Base-by-base conservation (phyloP, 2,888 invertebrate genomes). In the Chrysomela aeneicollis region DNA sequence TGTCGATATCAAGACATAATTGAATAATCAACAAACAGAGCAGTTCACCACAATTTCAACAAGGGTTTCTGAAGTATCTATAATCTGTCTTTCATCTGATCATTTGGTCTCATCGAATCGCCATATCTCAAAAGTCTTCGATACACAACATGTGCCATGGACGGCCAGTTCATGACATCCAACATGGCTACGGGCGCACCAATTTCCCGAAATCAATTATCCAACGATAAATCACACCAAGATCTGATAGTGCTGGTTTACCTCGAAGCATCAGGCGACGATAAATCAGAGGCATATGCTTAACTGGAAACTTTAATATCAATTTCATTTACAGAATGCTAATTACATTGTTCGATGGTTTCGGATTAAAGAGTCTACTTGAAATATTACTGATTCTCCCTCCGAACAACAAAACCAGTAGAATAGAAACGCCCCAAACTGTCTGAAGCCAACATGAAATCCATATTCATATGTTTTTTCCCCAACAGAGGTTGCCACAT, bases 291-390 rank as follows among this genome's bases (percentile, higher is more conserved):
- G 15, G 50, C 58, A 64, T 30, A 15, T 61, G 61, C 64, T 68
- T 65, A 65, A 70, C 61, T 71, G 73, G 49, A 71, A 73, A 73
- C 68, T 76, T 76, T 74, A 76, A 74, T 74, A 54, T 65, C 37
- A 71, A 71, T 74, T 74, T 67, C 59, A 67, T 73, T 70, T 71
- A 71, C 71, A 73, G 69, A 73, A 70, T 52, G 65, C 73, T 73
- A 74, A 71, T 73, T 73, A 74, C 73, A 73, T 68, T 63, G 71
- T 42, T 42, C 42, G 42, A 42, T 70, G 63, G 52, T 62, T 71
- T 55, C 60, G n/a, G n/a, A 37, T 3, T 8, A 5, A 10, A 42
- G 15, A 42, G 55, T 55, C n/a, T 55, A 55, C 55, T 37, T 42
- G 55, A 42, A 42, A 15, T 42, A 15, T 26, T 26, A 26, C 26